Base-by-base conservation (phyloP, 2,888 invertebrate genomes). In the Drosophila monieri region DNA sequence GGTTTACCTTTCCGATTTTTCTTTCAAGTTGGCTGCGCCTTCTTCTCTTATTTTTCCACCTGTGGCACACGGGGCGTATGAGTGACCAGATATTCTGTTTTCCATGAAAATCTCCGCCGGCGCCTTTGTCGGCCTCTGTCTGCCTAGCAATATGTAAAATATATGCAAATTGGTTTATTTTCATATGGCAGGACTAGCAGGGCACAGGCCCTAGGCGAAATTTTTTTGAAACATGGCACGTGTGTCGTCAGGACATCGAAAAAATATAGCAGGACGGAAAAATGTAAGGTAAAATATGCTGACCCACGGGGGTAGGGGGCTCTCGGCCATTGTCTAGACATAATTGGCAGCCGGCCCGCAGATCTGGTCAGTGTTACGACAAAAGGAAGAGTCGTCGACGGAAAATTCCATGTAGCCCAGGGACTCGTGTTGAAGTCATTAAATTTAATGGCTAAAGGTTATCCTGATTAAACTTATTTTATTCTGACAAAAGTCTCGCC, bases 161-260 rank as follows among this genome's bases (percentile, higher is more conserved):
- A 83, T 85, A 84, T 84, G 88, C 80, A 84, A 84, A 84, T 84
- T 83, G 85, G 83, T 73, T 73, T 80, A 84, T 85, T 88, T 88
- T 78, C 78, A 81, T 88, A 80, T 85, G 79, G 64, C 76, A 71
- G 74, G 39, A 15, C 79, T 68, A 62, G 55, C 64, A 76, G 59
- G 51, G 25, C 43, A 6, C 18, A 47, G 64, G 68, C 62, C 61
- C 46, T 39, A 66, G 69, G 70, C 60, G 15, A 15, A n/a, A 51
- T 35, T 43, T 18, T 12, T 43, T 52, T 44, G 64, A 25, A 41
- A 18, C 39, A n/a, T 23, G 51, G 47, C 47, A 58, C 65, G 65
- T 32, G 41, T 61, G 52, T 58, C 56, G 49, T 55, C 71, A 37
- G 53, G 61, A 71, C 71, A 67, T 72, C 54, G 60, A 27, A 53